phyloP scores from a whole-genome alignment of 2,113 vertebrate species.

The Phyllostomus discolor region DNA sequence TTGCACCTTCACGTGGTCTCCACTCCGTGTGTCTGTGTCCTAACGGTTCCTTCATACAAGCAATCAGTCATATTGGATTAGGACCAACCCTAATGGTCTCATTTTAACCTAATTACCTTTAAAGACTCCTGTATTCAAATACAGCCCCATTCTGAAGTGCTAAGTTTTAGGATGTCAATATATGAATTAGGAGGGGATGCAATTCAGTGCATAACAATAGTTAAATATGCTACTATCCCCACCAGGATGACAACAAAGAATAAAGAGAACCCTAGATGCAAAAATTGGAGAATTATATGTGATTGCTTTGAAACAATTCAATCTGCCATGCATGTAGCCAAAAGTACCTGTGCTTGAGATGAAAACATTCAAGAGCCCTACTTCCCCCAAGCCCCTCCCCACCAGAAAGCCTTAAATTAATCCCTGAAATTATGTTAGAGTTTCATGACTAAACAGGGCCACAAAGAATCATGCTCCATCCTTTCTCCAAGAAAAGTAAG shows the following conservation, averaged over 20 bases:
- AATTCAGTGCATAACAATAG: background rate
- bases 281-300: background rate
- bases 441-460: background rate
- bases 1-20: background rate
- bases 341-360: background rate
- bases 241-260: background rate
- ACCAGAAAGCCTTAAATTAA: background rate
- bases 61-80: background rate
- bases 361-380: background rate
- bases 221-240: background rate
- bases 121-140: background rate
- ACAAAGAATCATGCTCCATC: background rate
- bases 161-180: background rate
- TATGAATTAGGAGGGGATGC: background rate
- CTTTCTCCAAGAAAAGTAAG: background rate
- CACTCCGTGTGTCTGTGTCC: background rate
- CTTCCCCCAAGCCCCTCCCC: background rate
- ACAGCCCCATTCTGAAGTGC: background rate
- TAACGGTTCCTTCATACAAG: background rate
- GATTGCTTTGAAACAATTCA: background rate
- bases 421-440: background rate
- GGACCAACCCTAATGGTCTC: background rate
- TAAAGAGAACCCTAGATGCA: background rate
- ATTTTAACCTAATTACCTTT: background rate
- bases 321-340: background rate